Base-by-base conservation (phyloP, 2,113 vertebrate species). In the Geococcyx californianus region DNA sequence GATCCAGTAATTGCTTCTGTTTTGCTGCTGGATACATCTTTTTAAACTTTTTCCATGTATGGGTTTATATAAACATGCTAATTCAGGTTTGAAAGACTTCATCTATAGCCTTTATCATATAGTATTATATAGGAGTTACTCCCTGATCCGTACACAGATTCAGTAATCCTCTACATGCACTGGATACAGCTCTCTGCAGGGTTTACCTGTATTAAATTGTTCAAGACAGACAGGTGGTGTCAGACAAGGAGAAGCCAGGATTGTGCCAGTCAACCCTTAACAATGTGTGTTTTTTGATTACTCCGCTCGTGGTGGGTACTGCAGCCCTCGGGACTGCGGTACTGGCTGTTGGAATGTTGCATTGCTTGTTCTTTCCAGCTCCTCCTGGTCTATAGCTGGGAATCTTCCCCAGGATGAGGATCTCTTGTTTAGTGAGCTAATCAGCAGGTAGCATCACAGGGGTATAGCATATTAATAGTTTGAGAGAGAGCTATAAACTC, bases 291-390 rank as follows among this genome's bases (percentile, higher is more conserved):
- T 75, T 82, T 63, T 36, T 93, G 82, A 56, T 31, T 36, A 4
- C 24, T 75, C 25, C 38, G 9, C 15, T 60, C 2, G 55, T 9
- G 5, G 14, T 3, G 2, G 25, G 28, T 13, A 3, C 13, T 7
- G 19, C 2, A 1, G 20, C 36, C 28, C 36, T 51, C 12, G 7
- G 28, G 31, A 6, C 31, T 40, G 21, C 0, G 0, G 6, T 10
- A 9, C 36, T 45, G 64, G 5, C 60, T 87, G 72, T 34, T 7
- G 23, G 16, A 17, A 3, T 7, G 40, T 56, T 49, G 21, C 0
- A 0, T 1, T 45, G 24, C 7, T 62, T 42, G 6, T n/a, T 81
- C 38, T 19, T 51, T 29, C 11, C 34, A 34, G 16, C 12, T 11
- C 3, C 2, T 5, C 13, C 36, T 4, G 9, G 5, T 6, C n/a